phyloP scores from a whole-genome alignment of 2,113 vertebrate genomes.

The Picathartes gymnocephalus region DNA sequence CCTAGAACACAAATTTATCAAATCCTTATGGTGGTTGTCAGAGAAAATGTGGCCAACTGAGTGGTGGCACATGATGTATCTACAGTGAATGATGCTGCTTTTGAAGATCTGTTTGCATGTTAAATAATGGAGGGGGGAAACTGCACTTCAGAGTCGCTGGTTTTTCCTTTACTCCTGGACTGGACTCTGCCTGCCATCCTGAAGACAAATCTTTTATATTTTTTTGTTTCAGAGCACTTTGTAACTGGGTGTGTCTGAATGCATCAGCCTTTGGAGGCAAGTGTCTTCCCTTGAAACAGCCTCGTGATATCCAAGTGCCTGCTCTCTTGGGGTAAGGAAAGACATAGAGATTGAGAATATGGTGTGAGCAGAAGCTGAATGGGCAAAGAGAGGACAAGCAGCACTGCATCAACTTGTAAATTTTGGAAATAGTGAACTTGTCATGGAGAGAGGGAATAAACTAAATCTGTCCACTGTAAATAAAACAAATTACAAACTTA shows the following conservation, averaged over 20 bases:
- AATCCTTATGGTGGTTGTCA: background rate
- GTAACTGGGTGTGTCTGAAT: background rate
- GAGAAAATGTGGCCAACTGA: background rate
- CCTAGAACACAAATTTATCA: background rate
- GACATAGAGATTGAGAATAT: background rate
- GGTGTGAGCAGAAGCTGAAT: background rate
- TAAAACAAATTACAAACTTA: background rate
- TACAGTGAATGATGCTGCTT: background rate
- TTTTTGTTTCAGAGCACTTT: slow-evolving; percentile 15
- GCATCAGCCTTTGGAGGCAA: background rate
- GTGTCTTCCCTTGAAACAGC: background rate
- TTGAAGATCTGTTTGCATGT: background rate
- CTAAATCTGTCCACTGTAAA: background rate
- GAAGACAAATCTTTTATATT: background rate
- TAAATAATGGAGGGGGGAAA: background rate
- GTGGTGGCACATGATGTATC: background rate
- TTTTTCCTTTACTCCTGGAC: background rate
- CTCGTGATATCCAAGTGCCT: background rate
- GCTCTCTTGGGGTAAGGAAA: slow-evolving; percentile 7
- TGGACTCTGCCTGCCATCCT: background rate
- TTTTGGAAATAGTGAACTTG: background rate
- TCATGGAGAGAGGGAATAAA: background rate
- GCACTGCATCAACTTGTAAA: background rate
- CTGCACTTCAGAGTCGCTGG: background rate
- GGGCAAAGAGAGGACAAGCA: background rate